phyloP scores from a whole-genome alignment of 2,888 invertebrate genomes.

The Itoplectis maculator region DNA sequence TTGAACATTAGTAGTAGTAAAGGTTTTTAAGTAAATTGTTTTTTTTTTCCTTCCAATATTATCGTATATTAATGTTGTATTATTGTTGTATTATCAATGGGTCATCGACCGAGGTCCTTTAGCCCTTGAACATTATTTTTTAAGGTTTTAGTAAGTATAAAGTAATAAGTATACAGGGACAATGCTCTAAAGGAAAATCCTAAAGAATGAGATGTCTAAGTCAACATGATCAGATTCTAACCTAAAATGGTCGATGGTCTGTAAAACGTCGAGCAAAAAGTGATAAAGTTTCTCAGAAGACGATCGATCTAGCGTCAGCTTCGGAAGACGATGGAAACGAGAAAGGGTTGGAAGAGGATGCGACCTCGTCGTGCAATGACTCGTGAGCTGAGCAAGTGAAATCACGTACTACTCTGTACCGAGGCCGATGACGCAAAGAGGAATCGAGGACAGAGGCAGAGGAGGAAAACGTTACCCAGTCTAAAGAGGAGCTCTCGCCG shows the following conservation, averaged over 20 bases:
- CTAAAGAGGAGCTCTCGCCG: slow-evolving; percentile 31
- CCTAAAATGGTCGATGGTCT: slow-evolving; percentile 15
- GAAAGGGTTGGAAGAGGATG: slow-evolving; percentile 60
- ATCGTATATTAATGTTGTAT: no score
- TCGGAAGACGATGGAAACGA: slow-evolving; percentile 23
- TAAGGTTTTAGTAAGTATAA: no score
- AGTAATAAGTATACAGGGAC: no score
- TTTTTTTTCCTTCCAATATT: no score
- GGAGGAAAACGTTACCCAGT: slow-evolving; percentile 32
- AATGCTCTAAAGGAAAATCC: not conserved
- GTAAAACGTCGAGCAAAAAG: slow-evolving; percentile 15
- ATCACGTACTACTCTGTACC: slow-evolving; percentile 68
- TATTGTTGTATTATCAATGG: no score
- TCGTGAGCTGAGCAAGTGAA: slow-evolving; percentile 69
- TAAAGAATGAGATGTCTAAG: not conserved
- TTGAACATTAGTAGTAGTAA: not conserved
- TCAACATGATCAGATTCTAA: slow-evolving; percentile 9
- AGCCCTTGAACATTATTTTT: no score
- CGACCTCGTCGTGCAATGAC: slow-evolving; percentile 35
- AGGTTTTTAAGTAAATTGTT: no score
- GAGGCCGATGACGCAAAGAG: slow-evolving; percentile 40
- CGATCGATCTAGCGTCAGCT: slow-evolving; percentile 16
- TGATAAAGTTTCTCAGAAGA: slow-evolving; percentile 40
- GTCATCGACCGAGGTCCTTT: no score
- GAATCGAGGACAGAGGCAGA: slow-evolving; percentile 16